Evolutionary conservation across 2,888 invertebrate genomes (phyloP).

Genomic region (Dione juno): DNA sequence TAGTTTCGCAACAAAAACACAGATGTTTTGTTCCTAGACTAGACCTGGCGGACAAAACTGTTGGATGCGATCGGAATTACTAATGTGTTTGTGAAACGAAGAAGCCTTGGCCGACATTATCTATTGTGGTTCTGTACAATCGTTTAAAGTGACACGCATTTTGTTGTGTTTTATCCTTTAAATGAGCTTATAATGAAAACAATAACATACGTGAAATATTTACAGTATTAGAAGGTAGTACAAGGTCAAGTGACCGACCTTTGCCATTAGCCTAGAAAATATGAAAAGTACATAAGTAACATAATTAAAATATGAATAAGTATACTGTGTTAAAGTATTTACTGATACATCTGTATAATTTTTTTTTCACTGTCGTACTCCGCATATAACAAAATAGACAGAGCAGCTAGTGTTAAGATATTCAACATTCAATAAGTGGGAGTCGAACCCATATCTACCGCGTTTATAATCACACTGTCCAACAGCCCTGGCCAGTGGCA

Average conservation of each 20-base stretch:
- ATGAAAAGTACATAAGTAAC: background rate
- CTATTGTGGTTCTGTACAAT: constrained; percentile 45
- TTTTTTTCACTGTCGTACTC: no score
- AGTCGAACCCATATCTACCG: no score
- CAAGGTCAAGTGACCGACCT: no score
- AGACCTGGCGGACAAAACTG: constrained; percentile 50
- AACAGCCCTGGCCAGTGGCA: no score
- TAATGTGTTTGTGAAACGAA: constrained; percentile 73
- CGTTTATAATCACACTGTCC: no score
- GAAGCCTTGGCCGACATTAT: constrained; percentile 71
- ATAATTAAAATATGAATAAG: background rate
- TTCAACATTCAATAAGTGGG: no score
- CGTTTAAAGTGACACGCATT: constrained; percentile 41
- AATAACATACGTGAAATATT: constrained; percentile 7
- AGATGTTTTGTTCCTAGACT: constrained; percentile 63
- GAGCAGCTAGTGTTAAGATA: no score
- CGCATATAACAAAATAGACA: no score
- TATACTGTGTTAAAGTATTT: no score
- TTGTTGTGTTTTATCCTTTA: constrained; percentile 24
- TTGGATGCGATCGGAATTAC: constrained; percentile 62
- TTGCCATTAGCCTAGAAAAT: constrained; percentile 10
- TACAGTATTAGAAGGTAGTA: no score
- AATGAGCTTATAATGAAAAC: constrained; percentile 17
- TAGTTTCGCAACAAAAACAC: constrained; percentile 52
- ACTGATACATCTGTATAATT: no score